Evolutionary conservation across 2,797 vertebrate genomes (phyloP).

Genomic region (Arctocebus calabarensis): DNA sequence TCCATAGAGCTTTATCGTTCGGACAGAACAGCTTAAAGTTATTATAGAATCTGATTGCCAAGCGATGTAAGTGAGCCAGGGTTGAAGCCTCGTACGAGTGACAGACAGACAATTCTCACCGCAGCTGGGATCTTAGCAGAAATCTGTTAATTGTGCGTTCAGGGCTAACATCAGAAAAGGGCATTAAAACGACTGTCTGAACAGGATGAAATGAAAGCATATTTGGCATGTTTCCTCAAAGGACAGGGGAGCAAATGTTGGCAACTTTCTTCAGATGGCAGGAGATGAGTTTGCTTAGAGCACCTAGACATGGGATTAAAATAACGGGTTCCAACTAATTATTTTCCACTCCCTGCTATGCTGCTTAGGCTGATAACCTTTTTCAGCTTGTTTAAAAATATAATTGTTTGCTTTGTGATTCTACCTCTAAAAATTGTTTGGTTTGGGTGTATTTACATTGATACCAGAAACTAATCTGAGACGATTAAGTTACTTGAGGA

Average conservation of each 20-base stretch:
- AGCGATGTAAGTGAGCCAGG: neutral
- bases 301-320: neutral
- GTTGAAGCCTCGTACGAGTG: neutral
- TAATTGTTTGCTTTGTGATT: conserved; percentile 34
- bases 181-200: conserved; percentile 56
- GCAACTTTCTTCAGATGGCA: conserved; percentile 40
- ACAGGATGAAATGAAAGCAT: conserved; percentile 18
- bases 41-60: conserved; percentile 15
- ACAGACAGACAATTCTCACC: conserved; percentile 42
- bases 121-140: conserved; percentile 56
- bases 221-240: conserved; percentile 39
- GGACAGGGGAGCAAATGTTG: conserved; percentile 52
- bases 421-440: conserved; percentile 45
- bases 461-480: conserved; percentile 38
- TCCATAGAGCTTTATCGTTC: conserved; percentile 15
- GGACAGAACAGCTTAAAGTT: conserved; percentile 18
- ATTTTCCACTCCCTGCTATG: conserved; percentile 15
- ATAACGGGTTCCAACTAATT: neutral
- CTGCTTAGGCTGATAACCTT: neutral
- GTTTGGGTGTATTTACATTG: neutral
- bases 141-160: conserved; percentile 28
- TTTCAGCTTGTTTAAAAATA: conserved; percentile 52
- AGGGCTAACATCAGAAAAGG: conserved; percentile 56
- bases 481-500: conserved; percentile 38
- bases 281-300: conserved; percentile 61